Conservation (phyloP, 1,140 invertebrate species). For the Calosoma granatense region DNA sequence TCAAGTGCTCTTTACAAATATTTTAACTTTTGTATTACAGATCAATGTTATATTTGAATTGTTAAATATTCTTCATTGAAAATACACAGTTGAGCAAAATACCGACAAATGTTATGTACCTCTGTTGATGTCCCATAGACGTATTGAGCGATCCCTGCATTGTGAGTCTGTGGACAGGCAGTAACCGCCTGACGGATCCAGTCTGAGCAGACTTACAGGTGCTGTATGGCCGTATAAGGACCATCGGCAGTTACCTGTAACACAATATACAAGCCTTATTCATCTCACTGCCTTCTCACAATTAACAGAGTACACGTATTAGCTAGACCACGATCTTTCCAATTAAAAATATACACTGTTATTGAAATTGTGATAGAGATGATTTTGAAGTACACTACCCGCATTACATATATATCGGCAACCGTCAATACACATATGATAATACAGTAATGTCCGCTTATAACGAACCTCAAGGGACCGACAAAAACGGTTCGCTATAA, state of each 20-base stretch:
- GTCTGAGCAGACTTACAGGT: constrained; percentile 56
- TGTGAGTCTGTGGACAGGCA: constrained; percentile 62
- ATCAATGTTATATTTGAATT: too few species aligned
- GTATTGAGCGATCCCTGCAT: constrained; percentile 57
- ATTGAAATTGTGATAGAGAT: too few species aligned
- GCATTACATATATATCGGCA: background rate
- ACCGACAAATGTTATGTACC: constrained; percentile 37
- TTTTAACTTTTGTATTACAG: too few species aligned
- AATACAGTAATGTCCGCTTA: too few species aligned
- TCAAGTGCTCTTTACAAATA: too few species aligned
- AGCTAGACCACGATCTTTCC: constrained; percentile 10
- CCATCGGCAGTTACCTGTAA: constrained; percentile 56
- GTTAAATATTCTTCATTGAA: too few species aligned
- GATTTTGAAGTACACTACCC: too few species aligned
- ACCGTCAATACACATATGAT: background rate
- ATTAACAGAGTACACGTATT: constrained; percentile 4
- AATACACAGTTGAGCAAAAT: too few species aligned
- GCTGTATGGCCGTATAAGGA: constrained; percentile 64
- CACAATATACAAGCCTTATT: constrained; percentile 15
- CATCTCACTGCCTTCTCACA: background rate
- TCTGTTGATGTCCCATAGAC: constrained; percentile 67
- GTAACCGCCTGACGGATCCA: constrained; percentile 56
- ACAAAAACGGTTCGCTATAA: too few species aligned
- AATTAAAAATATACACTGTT: too few species aligned
- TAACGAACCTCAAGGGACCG: too few species aligned